Evolutionary conservation across 2,888 invertebrate genomes (phyloP).

Genomic region (Pachymerium ferrugineum): DNA sequence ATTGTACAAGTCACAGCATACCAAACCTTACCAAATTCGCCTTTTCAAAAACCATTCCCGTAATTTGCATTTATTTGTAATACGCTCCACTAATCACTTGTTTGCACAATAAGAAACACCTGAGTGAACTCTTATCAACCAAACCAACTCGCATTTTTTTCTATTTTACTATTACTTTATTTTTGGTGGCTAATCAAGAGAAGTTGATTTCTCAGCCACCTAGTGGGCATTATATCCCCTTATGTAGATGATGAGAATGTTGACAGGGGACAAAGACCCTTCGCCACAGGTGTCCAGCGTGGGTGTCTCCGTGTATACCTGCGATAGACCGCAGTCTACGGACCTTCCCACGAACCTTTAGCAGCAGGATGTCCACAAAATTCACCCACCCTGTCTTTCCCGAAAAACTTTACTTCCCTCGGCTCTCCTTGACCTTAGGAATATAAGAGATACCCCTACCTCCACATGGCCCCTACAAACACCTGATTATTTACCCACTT

Average conservation of each 20-base stretch:
- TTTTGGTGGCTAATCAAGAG: not conserved
- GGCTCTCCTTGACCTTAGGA: constrained; percentile 7
- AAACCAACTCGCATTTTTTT: no score
- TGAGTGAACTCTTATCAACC: no score
- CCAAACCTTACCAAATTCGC: no score
- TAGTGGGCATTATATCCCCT: constrained; percentile 16
- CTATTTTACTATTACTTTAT: no score
- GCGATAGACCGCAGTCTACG: not conserved
- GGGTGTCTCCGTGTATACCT: constrained; percentile 18
- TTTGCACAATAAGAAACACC: no score
- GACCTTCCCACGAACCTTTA: constrained; percentile 27
- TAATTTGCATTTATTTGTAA: no score
- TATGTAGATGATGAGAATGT: constrained; percentile 21
- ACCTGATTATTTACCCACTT: constrained; percentile 27
- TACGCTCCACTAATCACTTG: no score
- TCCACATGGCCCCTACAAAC: constrained; percentile 23
- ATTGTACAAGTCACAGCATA: no score
- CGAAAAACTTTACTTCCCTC: constrained; percentile 3
- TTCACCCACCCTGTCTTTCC: not conserved
- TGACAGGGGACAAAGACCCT: constrained; percentile 22
- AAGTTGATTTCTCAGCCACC: constrained; percentile 22
- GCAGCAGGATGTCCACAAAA: constrained; percentile 20
- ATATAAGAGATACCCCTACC: constrained; percentile 25
- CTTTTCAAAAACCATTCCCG: no score
- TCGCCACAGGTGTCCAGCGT: constrained; percentile 27